These are phyloP conservation scores for Lacerta bilineata DNA, from an alignment of 2,797 vertebrate genomes.

Conservation along the genomic window DNA sequence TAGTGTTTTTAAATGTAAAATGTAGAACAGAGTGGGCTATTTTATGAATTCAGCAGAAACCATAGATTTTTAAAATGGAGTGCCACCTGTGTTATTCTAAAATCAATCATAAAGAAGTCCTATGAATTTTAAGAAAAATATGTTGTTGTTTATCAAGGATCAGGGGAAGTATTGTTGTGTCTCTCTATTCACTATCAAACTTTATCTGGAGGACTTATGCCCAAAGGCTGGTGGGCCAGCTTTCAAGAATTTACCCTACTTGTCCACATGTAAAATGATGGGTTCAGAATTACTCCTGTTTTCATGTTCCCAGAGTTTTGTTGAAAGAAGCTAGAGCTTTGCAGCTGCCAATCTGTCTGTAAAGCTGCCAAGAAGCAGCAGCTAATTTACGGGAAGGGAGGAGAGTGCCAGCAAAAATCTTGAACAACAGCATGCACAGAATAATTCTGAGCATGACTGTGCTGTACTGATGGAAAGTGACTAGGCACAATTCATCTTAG, in stretches of 20 bases:
- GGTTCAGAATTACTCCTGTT: background rate
- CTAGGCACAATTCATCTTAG: background rate
- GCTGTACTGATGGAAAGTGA: constrained; percentile 11
- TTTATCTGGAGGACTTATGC: background rate
- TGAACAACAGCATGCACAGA: accelerated
- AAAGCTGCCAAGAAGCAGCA: background rate
- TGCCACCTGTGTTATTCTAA: background rate
- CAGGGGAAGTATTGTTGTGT: background rate
- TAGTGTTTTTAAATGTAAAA: background rate
- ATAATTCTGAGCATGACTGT: accelerated
- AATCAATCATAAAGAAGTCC: background rate
- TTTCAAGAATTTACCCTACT: background rate
- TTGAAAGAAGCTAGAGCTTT: background rate
- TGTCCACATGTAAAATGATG: background rate
- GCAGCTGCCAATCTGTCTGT: background rate
- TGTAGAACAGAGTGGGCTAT: background rate
- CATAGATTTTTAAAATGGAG: background rate
- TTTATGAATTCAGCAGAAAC: background rate
- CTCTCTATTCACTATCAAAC: background rate
- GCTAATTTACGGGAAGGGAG: background rate
- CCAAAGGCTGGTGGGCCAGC: background rate
- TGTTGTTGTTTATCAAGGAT: no score
- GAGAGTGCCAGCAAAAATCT: background rate
- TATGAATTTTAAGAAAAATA: background rate
- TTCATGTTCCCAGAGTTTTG: background rate